Conservation (phyloP, 2,888 invertebrate genomes). For the Acrobeloides nanus region DNA sequence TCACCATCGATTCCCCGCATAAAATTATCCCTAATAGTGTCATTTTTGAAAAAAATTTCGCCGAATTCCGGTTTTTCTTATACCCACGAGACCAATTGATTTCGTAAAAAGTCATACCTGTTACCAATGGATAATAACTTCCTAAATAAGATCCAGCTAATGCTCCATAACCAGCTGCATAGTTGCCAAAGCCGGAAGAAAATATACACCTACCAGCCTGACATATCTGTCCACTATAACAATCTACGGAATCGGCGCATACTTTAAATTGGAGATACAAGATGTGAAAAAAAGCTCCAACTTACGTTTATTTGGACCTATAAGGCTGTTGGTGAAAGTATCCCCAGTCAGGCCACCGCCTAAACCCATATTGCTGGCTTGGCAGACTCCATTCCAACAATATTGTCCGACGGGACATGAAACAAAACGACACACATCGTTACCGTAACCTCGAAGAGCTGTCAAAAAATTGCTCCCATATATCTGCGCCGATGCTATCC, state of each 20-base stretch:
- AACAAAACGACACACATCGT: conserved; percentile 45
- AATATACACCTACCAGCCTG: conserved; percentile 26
- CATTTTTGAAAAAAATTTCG: no score
- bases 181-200: conserved; percentile 12
- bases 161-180: no score
- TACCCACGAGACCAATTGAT: no score
- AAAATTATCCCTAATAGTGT: no score
- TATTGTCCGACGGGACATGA: conserved; percentile 51
- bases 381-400: conserved; percentile 47
- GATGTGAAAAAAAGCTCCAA: not conserved
- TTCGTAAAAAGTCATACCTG: no score
- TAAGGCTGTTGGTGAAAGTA: conserved; percentile 10
- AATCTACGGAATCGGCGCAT: conserved; percentile 31
- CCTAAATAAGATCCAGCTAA: no score
- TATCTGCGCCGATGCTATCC: conserved; percentile 9
- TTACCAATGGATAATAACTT: no score
- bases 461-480: conserved; percentile 41
- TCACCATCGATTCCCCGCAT: no score
- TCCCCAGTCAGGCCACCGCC: conserved; percentile 12
- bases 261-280: conserved; percentile 23
- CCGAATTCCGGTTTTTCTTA: no score
- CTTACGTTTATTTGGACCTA: conserved; percentile 21
- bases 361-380: conserved; percentile 11
- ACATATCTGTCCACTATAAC: conserved; percentile 31
- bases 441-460: conserved; percentile 47